Base-by-base conservation (phyloP, 2,113 vertebrate species). In the Misgurnus anguillicaudatus region DNA sequence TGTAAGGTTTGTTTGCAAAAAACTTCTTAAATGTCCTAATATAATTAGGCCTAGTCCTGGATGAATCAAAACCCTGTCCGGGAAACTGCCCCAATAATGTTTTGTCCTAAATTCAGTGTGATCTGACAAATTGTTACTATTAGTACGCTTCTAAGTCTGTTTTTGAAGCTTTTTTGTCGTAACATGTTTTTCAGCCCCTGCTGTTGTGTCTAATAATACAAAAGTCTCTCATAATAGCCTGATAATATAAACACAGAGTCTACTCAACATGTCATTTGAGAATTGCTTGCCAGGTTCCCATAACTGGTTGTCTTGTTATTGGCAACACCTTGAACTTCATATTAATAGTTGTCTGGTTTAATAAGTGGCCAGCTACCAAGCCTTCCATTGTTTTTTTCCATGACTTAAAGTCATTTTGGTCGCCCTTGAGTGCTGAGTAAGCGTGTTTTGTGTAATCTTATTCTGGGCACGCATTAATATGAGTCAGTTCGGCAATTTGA, bases 361-460 rank as follows among this genome's bases (percentile, higher is more conserved):
- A 19, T 41, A 9, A 71, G 38, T 2, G 51, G 47, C 38, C 4
- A 66, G 16, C 45, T 9, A 31, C 24, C 8, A n/a, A 9, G n/a
- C 16, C 31, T 38, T 70, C 68, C 24, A 36, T 36, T 70, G 31
- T 45, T 73, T 60, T 60, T 42, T 39, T 72, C 67, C 11, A 2
- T 38, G 58, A 57, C 42, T 45, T 45, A 10, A 45, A 45, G 42
- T 45, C 5, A 6, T 45, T 45, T 10, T 10, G 7, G 7, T 45
- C 42, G 21, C 47, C 31, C 17, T 5, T 31, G 24, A 31, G 42
- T 71, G 24, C 78, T 61, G 48, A 17, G 67, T 58, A 64, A 69
- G 65, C 69, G 66, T 74, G 51, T 76, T 79, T 45, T 41, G 51
- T 68, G 51, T 69, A 64, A 80, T 80, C 38, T 81, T 55, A 70